Evolutionary conservation across 2,797 vertebrate genomes (phyloP).

Genomic region (Onychomys arenicola): DNA sequence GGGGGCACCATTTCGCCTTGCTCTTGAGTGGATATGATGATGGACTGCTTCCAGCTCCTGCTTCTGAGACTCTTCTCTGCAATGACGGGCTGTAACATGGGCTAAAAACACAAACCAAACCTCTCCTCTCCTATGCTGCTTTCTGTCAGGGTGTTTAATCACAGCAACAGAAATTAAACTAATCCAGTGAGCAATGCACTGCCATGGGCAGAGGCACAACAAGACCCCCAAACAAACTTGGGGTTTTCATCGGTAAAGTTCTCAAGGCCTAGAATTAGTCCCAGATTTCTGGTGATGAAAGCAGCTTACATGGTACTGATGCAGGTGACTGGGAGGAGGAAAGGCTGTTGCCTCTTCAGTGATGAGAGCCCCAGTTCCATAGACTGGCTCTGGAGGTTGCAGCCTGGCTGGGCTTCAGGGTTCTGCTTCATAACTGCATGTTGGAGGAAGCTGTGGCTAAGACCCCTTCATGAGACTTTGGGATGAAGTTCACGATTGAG

Average conservation of each 20-base stretch:
- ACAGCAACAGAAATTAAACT: neutral
- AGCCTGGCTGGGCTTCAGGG: neutral
- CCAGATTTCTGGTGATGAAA: neutral
- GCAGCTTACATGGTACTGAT: neutral
- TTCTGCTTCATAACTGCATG: neutral
- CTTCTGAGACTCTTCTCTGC: neutral
- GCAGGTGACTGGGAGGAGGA: rapidly evolving
- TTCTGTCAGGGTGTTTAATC: neutral
- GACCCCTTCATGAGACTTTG: neutral
- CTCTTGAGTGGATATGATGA: neutral
- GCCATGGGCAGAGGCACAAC: neutral
- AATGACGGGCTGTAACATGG: neutral
- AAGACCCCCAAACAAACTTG: rapidly evolving
- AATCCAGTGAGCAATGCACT: neutral
- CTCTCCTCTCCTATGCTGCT: neutral
- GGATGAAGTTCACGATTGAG: slow-evolving; percentile 59
- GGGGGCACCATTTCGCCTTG: neutral
- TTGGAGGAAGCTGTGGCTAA: neutral
- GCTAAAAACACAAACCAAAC: neutral
- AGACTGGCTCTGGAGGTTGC: neutral
- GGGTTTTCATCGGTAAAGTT: neutral
- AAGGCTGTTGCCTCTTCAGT: rapidly evolving
- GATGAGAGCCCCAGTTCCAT: rapidly evolving
- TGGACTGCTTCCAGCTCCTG: neutral
- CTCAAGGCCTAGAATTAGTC: neutral